Base-by-base conservation (phyloP, 2,113 vertebrate species). In the Coregonus clupeaformis region DNA sequence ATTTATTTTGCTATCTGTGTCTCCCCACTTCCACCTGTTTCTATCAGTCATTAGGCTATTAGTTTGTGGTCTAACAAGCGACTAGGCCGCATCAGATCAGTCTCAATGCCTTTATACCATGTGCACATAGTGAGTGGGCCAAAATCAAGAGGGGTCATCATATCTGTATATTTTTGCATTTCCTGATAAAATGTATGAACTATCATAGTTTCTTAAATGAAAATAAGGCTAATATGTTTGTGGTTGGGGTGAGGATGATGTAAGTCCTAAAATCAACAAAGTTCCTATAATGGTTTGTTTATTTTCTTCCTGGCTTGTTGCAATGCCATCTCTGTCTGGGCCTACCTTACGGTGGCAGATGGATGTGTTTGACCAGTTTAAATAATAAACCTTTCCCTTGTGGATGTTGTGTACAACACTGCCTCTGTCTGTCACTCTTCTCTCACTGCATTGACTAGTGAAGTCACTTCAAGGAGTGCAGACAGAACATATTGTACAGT, bases 141-240 rank as follows among this genome's bases (percentile, higher is more conserved):
- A 82, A 82, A 82, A 68, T 36, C 49, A 6, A 77, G 63, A 29
- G 76, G 69, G 66, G 57, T 69, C 66, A 70, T 82, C 70, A 68
- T 75, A 64, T 85, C 68, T 88, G 80, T 86, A 80, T 84, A 83
- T 86, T 80, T 86, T 79, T 82, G 59, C 71, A 84, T 77, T 75
- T 45, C 72, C 36, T 24, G n/a, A 75, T 60, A 47, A 49, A 6
- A 27, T 78, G 57, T 73, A 76, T 68, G 71, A 67, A 69, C 71
- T 78, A 65, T 84, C 49, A 66, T 77, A 73, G 81, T 80, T 74
- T 47, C n/a, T 25, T 20, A 32, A 24, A 74, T 68, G 62, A 12
- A 20, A 63, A 64, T 68, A 52, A 6, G 16, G 55, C 20, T 64
- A 72, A 66, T 84, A 78, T 84, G 77, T 82, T 80, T 32, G 74